phyloP scores from a whole-genome alignment of 2,888 invertebrate species.

The Phorcus lineatus region DNA sequence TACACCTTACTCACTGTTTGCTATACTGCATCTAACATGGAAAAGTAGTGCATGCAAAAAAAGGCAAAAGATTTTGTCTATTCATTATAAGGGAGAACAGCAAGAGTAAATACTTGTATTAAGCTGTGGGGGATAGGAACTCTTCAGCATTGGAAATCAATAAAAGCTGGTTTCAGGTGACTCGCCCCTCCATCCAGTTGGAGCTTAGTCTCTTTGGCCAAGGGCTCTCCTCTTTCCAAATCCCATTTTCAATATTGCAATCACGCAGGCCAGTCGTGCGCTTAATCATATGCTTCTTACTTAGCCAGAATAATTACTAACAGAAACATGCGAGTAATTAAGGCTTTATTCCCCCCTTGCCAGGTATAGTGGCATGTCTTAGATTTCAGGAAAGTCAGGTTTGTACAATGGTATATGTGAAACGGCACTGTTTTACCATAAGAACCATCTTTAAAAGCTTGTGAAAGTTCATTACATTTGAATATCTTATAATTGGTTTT shows the following conservation, averaged over 20 bases:
- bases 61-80: neutral
- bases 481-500: too few relatives aligned
- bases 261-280: neutral
- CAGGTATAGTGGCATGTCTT: neutral
- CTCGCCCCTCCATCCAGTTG: neutral
- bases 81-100: neutral
- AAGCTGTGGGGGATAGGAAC: slow-evolving; percentile 5
- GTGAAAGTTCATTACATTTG: too few relatives aligned
- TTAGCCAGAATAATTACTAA: neutral
- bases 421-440: too few relatives aligned
- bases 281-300: neutral
- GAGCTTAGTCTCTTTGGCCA: neutral
- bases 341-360: neutral
- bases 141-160: slow-evolving; percentile 29
- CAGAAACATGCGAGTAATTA: neutral
- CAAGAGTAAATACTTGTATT: neutral
- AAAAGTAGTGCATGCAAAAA: neutral
- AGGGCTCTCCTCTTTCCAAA: neutral
- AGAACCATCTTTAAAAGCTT: too few relatives aligned
- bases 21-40: neutral
- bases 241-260: slow-evolving; percentile 22
- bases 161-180: slow-evolving; percentile 22
- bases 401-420: too few relatives aligned
- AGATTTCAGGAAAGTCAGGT: too few relatives aligned
- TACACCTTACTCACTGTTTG: too few relatives aligned